phyloP scores from a whole-genome alignment of 2,113 vertebrate genomes.

The Heloderma charlesbogerti region DNA sequence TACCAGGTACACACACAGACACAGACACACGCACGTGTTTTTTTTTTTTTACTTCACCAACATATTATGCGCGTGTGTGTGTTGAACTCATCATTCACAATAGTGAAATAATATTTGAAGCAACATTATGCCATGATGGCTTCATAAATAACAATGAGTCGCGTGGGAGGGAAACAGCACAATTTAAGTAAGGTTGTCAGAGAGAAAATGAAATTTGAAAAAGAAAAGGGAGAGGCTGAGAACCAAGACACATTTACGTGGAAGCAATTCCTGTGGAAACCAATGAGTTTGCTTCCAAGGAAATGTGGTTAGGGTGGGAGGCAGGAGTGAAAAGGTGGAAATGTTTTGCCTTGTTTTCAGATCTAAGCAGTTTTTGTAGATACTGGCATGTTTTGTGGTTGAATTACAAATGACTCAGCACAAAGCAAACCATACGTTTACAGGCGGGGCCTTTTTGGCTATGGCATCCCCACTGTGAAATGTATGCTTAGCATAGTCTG shows the following conservation, averaged over 20 bases:
- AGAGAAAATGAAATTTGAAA: constrained; percentile 25
- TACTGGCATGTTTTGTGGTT: background rate
- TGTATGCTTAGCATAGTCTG: background rate
- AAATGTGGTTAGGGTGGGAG: background rate
- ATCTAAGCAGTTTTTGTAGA: background rate
- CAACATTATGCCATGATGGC: constrained; percentile 42
- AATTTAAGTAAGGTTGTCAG: constrained; percentile 42
- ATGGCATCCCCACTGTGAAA: background rate
- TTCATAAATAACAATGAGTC: constrained; percentile 70
- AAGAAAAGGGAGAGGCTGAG: constrained; percentile 11
- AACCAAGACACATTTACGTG: background rate
- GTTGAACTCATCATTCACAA: constrained; percentile 45
- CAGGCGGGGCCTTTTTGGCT: background rate
- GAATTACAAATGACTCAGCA: background rate
- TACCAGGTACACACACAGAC: constrained; percentile 42
- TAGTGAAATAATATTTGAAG: constrained; percentile 63
- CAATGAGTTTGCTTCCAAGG: background rate
- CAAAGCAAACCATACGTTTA: background rate
- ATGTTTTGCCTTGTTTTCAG: background rate
- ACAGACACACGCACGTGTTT: background rate
- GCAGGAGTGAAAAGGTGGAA: no score
- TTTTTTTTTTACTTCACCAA: background rate
- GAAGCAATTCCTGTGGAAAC: background rate
- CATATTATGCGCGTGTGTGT: background rate
- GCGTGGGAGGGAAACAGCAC: constrained; percentile 35